Percentiles rank a stretch among this genome's conserved stretches.
Evolutionary conservation across 2,113 vertebrate genomes (phyloP).

Genomic region (Heptranchias perlo): DNA sequence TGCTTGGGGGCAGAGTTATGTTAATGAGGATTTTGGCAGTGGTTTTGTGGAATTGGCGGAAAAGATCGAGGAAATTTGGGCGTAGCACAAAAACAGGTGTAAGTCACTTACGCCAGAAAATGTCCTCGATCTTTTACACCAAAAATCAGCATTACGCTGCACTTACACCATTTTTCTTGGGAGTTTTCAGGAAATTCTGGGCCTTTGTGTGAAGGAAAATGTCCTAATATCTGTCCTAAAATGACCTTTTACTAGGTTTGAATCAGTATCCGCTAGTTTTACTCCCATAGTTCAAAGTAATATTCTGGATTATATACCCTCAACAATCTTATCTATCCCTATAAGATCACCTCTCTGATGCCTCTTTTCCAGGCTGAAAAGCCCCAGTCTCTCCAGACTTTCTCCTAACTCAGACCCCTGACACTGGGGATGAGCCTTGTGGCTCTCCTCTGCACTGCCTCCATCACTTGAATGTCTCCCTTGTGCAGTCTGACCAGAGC

Average conservation of each 20-base stretch:
- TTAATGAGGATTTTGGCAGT: background rate
- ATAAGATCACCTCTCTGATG: background rate
- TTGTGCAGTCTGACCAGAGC: background rate
- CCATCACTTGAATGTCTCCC: background rate
- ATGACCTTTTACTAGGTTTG: background rate
- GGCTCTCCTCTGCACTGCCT: background rate
- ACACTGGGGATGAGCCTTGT: too few relatives aligned
- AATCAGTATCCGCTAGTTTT: background rate
- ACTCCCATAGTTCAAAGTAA: background rate
- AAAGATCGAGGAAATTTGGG: too few relatives aligned
- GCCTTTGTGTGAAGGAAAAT: background rate
- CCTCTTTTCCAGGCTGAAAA: background rate
- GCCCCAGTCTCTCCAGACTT: too few relatives aligned
- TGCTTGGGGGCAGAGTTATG: too few relatives aligned
- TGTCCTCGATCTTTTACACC: background rate
- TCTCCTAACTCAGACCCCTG: too few relatives aligned
- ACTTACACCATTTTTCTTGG: background rate
- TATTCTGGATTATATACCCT: background rate
- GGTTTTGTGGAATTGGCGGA: background rate
- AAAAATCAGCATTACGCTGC: background rate
- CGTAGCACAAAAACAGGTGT: background rate
- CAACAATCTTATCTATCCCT: background rate
- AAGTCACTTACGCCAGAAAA: background rate
- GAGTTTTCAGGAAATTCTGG: too few relatives aligned
- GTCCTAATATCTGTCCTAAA: background rate